phyloP scores from a whole-genome alignment of 2,797 vertebrate species.

The Myiotriccus ornatus region DNA sequence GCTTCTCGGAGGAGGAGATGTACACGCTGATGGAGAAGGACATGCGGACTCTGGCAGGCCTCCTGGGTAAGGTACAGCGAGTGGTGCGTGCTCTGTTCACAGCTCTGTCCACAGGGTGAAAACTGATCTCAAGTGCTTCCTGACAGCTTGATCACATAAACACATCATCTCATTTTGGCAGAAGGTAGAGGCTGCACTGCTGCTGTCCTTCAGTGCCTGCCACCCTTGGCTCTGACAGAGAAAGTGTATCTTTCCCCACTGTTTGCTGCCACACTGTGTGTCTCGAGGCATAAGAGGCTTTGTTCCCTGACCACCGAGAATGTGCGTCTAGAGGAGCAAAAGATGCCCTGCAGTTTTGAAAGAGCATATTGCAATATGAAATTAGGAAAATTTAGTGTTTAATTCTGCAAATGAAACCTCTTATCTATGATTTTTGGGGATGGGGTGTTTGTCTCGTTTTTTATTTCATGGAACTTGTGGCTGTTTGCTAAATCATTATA shows the following conservation, averaged over 20 bases:
- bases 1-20: slow-evolving; percentile 93
- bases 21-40: slow-evolving; percentile 97
- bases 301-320: background rate
- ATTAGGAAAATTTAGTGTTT: background rate
- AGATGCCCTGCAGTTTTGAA: fast-evolving
- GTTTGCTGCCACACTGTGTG: background rate
- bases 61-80: slow-evolving; percentile 83
- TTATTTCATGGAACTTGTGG: background rate
- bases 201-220: background rate
- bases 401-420: background rate
- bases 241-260: background rate
- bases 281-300: background rate
- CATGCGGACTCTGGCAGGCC: slow-evolving; percentile 92
- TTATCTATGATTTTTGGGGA: background rate
- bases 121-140: background rate
- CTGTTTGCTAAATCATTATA: background rate
- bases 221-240: background rate
- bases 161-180: background rate
- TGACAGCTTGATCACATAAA: background rate
- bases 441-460: background rate
- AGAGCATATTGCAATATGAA: background rate
- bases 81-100: background rate
- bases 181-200: background rate
- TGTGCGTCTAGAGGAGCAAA: background rate
- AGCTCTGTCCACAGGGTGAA: background rate